A percentile compares a stretch with the other conserved stretches of the same genome.
Evolutionary conservation across 2,113 vertebrate genomes (phyloP).

Genomic region (Etheostoma cragini): DNA sequence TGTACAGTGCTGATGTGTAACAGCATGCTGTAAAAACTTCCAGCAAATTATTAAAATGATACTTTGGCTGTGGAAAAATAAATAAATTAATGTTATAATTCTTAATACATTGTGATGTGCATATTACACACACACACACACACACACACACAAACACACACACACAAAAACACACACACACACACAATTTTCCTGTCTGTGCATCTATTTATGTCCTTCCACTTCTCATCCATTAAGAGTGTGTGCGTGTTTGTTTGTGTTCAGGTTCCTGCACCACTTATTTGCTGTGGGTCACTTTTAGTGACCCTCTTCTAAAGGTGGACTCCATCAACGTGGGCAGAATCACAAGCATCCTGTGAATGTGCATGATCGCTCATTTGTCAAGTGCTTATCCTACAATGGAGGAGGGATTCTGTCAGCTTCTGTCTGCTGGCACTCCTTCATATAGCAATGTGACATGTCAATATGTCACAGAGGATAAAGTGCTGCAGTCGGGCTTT

Average conservation of each 20-base stretch:
- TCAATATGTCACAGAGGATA: slow-evolving; percentile 75
- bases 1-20: slow-evolving; percentile 11
- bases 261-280: slow-evolving; percentile 17
- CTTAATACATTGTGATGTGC: not conserved
- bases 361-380: slow-evolving; percentile 75
- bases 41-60: not conserved
- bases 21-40: slow-evolving; percentile 11
- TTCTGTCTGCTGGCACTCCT: slow-evolving; percentile 75
- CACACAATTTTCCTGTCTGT: slow-evolving; percentile 29
- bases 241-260: slow-evolving; percentile 44
- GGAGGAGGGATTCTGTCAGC: slow-evolving; percentile 70
- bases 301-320: slow-evolving; percentile 63
- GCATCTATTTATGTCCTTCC: slow-evolving; percentile 59
- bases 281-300: slow-evolving; percentile 33
- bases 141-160: not conserved
- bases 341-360: slow-evolving; percentile 68
- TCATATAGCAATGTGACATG: slow-evolving; percentile 77
- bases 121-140: not conserved
- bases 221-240: slow-evolving; percentile 68
- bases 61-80: not conserved
- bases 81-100: not conserved
- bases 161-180: slow-evolving; percentile 5
- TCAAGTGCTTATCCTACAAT: slow-evolving; percentile 76
- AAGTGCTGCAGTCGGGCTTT: slow-evolving; percentile 63
- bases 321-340: slow-evolving; percentile 74